These are phyloP conservation scores for Venusia cambrica DNA, from an alignment of 2,888 invertebrate species.

Conservation along the genomic window DNA sequence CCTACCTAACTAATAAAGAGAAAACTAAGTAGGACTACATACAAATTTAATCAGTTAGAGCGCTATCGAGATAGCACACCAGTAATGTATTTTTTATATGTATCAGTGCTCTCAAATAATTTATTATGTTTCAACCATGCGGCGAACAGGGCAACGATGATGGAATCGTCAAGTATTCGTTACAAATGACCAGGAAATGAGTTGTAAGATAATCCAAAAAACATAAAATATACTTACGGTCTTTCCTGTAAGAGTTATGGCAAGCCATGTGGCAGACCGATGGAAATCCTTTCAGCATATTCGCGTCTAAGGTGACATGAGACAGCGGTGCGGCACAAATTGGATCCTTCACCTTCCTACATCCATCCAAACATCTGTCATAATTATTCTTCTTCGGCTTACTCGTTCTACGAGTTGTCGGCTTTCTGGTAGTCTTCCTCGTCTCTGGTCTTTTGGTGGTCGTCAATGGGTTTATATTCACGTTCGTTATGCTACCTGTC, in stretches of 20 bases:
- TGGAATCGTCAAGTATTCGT: too few species aligned
- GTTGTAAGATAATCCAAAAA: slow-evolving; percentile 3
- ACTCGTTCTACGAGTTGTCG: slow-evolving; percentile 42
- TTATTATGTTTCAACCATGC: too few species aligned
- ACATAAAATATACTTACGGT: slow-evolving; percentile 48
- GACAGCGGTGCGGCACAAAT: slow-evolving; percentile 63
- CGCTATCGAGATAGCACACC: too few species aligned
- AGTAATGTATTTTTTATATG: too few species aligned
- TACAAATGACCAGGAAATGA: too few species aligned
- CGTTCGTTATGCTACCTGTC: slow-evolving; percentile 57
- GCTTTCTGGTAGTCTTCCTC: slow-evolving; percentile 43
- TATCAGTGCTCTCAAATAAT: too few species aligned
- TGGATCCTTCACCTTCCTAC: slow-evolving; percentile 54
- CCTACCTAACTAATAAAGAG: too few species aligned
- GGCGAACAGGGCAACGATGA: too few species aligned
- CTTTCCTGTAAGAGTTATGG: slow-evolving; percentile 65
- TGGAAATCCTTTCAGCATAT: slow-evolving; percentile 66
- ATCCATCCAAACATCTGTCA: slow-evolving; percentile 57
- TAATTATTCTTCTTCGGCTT: slow-evolving; percentile 57
- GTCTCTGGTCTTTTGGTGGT: slow-evolving; percentile 18
- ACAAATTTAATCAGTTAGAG: too few species aligned
- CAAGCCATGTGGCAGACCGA: slow-evolving; percentile 74
- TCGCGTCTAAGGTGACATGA: slow-evolving; percentile 48
- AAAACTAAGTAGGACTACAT: too few species aligned
- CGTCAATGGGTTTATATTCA: slow-evolving; percentile 47